Evolutionary conservation across 2,797 vertebrate genomes (phyloP).

Genomic region (Cheirogaleus major): DNA sequence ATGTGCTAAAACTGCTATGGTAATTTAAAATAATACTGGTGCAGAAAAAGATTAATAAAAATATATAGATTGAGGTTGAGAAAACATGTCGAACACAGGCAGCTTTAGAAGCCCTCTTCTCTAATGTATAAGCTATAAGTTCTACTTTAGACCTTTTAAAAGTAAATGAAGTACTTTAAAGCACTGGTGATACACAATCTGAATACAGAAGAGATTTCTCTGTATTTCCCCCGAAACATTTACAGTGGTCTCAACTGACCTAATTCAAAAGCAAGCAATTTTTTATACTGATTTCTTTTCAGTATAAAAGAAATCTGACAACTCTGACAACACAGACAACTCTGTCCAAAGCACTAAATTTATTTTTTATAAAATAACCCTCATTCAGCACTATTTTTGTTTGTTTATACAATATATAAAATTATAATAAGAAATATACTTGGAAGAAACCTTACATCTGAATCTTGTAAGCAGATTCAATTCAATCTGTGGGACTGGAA

Average conservation of each 20-base stretch:
- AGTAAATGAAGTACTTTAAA: neutral
- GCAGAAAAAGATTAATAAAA: neutral
- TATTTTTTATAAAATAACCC: neutral
- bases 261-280: slow-evolving; percentile 13
- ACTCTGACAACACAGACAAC: neutral
- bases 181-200: neutral
- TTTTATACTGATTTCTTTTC: neutral
- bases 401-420: neutral
- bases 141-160: neutral
- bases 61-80: neutral
- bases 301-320: too few relatives aligned
- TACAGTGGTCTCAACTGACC: neutral
- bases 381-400: neutral
- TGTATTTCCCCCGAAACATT: neutral
- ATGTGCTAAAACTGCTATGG: neutral
- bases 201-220: neutral
- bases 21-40: neutral
- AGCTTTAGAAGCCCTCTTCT: neutral
- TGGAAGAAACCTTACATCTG: neutral
- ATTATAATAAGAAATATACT: neutral
- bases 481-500: neutral
- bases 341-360: neutral
- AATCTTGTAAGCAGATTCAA: neutral
- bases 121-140: neutral
- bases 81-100: neutral